phyloP scores from a whole-genome alignment of 2,113 vertebrate species.

The Lamprotornis superbus region DNA sequence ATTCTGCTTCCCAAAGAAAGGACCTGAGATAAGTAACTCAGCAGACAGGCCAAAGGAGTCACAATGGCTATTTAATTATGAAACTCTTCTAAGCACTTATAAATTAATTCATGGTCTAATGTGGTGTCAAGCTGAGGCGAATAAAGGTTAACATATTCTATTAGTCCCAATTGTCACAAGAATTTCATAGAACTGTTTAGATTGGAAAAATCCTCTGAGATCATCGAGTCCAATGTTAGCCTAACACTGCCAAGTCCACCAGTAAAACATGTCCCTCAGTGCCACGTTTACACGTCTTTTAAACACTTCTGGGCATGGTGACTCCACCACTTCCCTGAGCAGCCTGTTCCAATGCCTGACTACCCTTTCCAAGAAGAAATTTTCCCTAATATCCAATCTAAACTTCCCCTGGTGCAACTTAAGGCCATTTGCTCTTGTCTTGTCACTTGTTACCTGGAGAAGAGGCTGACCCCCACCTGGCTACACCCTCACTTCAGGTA shows the following conservation, averaged over 20 bases:
- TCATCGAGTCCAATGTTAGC: neutral
- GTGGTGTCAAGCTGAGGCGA: slow-evolving; percentile 66
- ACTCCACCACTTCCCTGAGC: neutral
- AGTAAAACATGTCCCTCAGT: neutral
- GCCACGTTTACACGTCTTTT: neutral
- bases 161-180: slow-evolving; percentile 78
- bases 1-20: slow-evolving; percentile 35
- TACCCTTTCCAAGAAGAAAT: neutral
- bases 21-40: neutral
- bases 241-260: neutral
- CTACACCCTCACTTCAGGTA: neutral
- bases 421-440: neutral
- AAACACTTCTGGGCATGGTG: neutral
- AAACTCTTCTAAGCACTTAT: slow-evolving; percentile 66
- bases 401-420: neutral
- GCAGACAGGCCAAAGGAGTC: slow-evolving; percentile 48
- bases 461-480: accelerated
- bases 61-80: slow-evolving; percentile 70
- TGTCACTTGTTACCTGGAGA: no score
- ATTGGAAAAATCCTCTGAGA: neutral
- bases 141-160: slow-evolving; percentile 81
- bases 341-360: neutral
- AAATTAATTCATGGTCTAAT: slow-evolving; percentile 72
- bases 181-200: slow-evolving; percentile 52
- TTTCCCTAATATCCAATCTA: neutral